A percentile compares a stretch with the other conserved stretches of the same genome.
phyloP scores from a whole-genome alignment of 2,113 vertebrate species.

The Hoplias malabaricus region DNA sequence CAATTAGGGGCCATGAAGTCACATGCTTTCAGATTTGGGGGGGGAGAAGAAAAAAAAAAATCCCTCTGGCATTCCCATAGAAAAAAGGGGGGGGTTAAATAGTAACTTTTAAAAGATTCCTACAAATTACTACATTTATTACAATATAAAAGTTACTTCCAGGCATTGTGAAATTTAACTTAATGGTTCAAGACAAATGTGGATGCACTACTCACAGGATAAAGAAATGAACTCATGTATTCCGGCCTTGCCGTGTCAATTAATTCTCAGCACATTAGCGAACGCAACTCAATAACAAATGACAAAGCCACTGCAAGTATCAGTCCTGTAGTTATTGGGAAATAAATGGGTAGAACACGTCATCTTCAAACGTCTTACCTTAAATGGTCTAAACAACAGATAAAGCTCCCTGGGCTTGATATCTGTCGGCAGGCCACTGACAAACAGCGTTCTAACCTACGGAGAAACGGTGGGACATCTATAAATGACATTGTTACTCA shows the following conservation, averaged over 20 bases:
- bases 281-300: not conserved
- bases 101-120: too few relatives aligned
- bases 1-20: conserved; percentile 68
- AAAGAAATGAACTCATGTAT: not conserved
- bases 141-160: too few relatives aligned
- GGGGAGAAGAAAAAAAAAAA: conserved; percentile 50
- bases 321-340: not conserved
- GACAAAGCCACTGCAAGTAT: not conserved
- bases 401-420: conserved; percentile 98
- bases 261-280: not conserved
- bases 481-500: too few relatives aligned
- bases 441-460: conserved; percentile 88
- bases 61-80: conserved; percentile 41
- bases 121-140: too few relatives aligned
- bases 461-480: not conserved
- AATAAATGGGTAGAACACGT: not conserved
- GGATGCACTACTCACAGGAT: not conserved
- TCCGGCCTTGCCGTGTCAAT: not conserved
- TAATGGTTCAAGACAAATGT: not conserved
- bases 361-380: conserved; percentile 72
- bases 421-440: conserved; percentile 95
- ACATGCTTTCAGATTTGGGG: conserved; percentile 63
- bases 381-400: conserved; percentile 95
- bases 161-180: not conserved
- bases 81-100: too few relatives aligned